Evolutionary conservation across 2,888 invertebrate genomes (phyloP).

Genomic region (Papilio elwesi): DNA sequence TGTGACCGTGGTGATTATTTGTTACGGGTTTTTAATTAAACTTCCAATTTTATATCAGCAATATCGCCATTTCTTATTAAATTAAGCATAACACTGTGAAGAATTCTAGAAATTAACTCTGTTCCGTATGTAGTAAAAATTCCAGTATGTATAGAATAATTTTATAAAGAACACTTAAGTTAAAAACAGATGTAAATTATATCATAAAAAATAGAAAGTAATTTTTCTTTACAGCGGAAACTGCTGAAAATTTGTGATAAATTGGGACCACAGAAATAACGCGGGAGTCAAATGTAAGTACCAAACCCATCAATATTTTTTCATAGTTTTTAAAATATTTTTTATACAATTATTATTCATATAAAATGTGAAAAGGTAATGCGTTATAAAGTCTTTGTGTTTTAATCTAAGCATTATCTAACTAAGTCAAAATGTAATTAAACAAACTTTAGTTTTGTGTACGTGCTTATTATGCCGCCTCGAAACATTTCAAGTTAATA

Average conservation of each 20-base stretch:
- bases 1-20: conserved; percentile 21
- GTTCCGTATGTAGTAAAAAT: not conserved
- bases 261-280: conserved; percentile 7
- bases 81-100: not conserved
- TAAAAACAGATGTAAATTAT: not conserved
- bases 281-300: not conserved
- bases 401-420: not conserved
- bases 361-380: not conserved
- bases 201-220: not conserved
- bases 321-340: not conserved
- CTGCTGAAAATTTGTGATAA: not conserved
- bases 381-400: not conserved
- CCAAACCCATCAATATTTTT: not conserved
- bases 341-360: not conserved
- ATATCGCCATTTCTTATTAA: not conserved
- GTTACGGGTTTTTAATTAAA: not conserved
- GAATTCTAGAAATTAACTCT: not conserved
- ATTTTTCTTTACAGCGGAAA: not conserved
- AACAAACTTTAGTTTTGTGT: conserved; percentile 3
- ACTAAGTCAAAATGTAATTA: not conserved
- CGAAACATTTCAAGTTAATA: not conserved
- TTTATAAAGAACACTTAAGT: too few species aligned
- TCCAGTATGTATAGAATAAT: not conserved
- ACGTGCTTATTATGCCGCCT: not conserved
- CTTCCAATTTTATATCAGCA: conserved; percentile 10